Percentiles rank a stretch among this genome's conserved stretches.
Conservation (phyloP, 2,888 invertebrate genomes). For the Heteromurus nitidus region DNA sequence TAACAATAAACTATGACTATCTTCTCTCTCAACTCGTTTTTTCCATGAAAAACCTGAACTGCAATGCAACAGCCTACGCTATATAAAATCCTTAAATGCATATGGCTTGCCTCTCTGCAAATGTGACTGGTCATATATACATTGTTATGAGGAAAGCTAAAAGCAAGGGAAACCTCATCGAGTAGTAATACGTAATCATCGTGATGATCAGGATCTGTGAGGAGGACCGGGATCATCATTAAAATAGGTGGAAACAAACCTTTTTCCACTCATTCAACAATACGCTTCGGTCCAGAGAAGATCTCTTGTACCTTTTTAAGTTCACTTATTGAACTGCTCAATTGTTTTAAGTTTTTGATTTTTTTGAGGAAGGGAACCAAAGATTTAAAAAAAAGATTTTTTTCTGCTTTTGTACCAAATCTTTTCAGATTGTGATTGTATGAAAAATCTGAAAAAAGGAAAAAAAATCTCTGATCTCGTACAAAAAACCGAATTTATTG, state of each 20-base stretch:
- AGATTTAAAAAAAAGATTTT: no score
- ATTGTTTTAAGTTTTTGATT: no score
- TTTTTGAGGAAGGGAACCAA: no score
- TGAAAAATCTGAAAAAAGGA: no score
- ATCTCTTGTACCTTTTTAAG: constrained; percentile 4
- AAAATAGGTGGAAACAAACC: constrained; percentile 61
- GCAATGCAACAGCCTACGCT: constrained; percentile 50
- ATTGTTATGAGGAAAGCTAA: no score
- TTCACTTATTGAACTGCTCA: not conserved
- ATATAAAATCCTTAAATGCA: not conserved
- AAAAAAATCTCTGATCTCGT: no score
- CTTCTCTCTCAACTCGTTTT: constrained; percentile 39
- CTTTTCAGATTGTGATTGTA: no score
- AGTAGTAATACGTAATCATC: constrained; percentile 30
- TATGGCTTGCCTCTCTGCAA: not conserved
- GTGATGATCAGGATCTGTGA: constrained; percentile 14
- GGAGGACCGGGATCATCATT: constrained; percentile 49
- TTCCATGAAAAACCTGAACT: constrained; percentile 60
- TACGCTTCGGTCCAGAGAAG: constrained; percentile 52
- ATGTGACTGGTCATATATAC: constrained; percentile 4
- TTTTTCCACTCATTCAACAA: constrained; percentile 58
- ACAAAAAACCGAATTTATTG: no score
- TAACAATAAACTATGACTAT: constrained; percentile 31
- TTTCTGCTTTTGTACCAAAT: no score
- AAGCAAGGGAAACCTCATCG: constrained; percentile 40